Conservation (phyloP, 30 jellyfish, hydroid and myxozoan genomes). For the Pelagia noctiluca region DNA sequence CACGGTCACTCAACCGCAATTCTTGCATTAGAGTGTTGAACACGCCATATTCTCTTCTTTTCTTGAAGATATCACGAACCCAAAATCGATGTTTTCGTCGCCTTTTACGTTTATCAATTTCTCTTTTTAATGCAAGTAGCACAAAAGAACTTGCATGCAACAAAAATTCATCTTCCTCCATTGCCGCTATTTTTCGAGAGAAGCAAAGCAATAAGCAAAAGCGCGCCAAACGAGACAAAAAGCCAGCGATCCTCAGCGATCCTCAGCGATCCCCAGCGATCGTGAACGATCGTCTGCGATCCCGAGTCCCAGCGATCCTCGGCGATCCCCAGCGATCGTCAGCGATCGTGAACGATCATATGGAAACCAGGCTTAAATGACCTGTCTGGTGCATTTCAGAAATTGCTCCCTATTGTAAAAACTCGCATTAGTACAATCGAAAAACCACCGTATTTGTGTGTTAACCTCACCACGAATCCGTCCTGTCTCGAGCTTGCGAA, state of each 20-base stretch:
- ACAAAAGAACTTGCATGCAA: not conserved
- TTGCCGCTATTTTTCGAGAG: not conserved
- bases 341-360: no score
- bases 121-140: conserved; percentile 10
- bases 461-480: no score
- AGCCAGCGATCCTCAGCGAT: conserved; percentile 8
- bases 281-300: no score
- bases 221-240: not conserved
- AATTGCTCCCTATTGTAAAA: no score
- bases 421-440: no score
- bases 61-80: not conserved
- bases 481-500: no score
- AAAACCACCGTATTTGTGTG: no score
- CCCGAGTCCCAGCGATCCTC: no score
- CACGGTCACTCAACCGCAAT: no score
- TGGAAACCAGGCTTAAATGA: no score
- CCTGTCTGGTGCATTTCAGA: no score
- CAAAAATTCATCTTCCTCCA: not conserved
- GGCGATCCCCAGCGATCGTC: no score
- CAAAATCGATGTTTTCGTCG: conserved; percentile 14
- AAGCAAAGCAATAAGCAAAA: not conserved
- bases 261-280: conserved; percentile 15
- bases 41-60: conserved; percentile 1
- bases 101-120: not conserved
- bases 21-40: not conserved